Conservation (phyloP, 2,797 vertebrate species). For the Halcyon chelicuti region DNA sequence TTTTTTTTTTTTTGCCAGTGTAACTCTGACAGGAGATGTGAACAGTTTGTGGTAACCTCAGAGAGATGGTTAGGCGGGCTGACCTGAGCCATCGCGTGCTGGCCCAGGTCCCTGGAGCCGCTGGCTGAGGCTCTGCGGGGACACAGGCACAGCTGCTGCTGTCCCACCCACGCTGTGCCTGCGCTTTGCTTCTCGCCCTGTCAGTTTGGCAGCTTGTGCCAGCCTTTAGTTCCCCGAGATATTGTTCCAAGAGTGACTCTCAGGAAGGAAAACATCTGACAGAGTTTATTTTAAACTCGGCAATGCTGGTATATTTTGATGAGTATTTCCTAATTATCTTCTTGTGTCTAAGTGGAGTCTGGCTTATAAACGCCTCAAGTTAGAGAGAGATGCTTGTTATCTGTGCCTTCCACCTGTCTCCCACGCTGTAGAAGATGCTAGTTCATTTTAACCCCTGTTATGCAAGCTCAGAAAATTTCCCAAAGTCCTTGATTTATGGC, state of each 20-base stretch:
- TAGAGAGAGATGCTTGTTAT: not conserved
- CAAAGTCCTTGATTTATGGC: not conserved
- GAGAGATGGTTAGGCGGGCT: rapidly evolving
- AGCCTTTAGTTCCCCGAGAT: not conserved
- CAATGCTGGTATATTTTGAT: slow-evolving; percentile 31
- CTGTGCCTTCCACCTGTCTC: not conserved
- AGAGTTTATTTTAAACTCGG: slow-evolving; percentile 35
- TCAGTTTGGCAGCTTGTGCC: not conserved
- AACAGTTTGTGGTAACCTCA: not conserved
- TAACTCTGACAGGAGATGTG: not conserved
- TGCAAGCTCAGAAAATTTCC: not conserved
- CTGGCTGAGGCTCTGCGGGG: not conserved
- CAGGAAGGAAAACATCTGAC: slow-evolving; percentile 45
- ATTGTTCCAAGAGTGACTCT: slow-evolving; percentile 38
- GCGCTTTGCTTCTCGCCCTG: not conserved
- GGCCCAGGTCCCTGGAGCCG: not conserved
- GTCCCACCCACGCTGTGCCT: not conserved
- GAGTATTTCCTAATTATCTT: slow-evolving; percentile 40
- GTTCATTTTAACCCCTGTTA: not conserved
- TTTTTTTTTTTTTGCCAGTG: not conserved
- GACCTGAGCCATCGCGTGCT: rapidly evolving
- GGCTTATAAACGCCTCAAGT: not conserved
- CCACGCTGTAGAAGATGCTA: not conserved
- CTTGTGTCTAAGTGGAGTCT: slow-evolving; percentile 25
- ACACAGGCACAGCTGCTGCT: not conserved